Evolutionary conservation across 1,140 invertebrate species (phyloP).

Genomic region (Capitella teleta): DNA sequence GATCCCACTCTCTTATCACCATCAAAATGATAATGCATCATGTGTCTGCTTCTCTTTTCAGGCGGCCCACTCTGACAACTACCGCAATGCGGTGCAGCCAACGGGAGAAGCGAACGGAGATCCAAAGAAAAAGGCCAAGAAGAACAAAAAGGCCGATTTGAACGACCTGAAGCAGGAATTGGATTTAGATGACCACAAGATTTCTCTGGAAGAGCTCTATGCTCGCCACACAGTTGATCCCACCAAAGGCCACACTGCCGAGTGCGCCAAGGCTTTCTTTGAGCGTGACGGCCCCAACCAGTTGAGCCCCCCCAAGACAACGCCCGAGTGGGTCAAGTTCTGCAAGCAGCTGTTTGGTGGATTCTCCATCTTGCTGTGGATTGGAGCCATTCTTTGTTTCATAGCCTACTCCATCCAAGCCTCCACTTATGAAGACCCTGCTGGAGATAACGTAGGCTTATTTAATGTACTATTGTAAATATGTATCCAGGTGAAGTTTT

Average conservation of each 20-base stretch:
- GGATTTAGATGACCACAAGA: too few species aligned
- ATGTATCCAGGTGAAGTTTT: too few species aligned
- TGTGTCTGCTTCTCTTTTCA: too few species aligned
- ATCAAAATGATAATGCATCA: too few species aligned
- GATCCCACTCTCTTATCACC: too few species aligned
- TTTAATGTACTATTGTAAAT: too few species aligned
- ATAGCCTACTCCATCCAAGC: slow-evolving; percentile 91
- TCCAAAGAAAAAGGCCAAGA: slow-evolving; percentile 47
- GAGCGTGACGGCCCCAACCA: slow-evolving; percentile 90
- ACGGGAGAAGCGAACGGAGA: slow-evolving; percentile 17
- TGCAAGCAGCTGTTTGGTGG: slow-evolving; percentile 95
- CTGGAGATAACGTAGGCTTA: slow-evolving; percentile 73
- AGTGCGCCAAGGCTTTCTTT: slow-evolving; percentile 82
- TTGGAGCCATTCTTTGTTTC: slow-evolving; percentile 92
- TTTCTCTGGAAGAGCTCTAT: too few species aligned
- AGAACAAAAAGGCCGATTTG: slow-evolving; percentile 10
- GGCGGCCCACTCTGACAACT: slow-evolving; percentile 34
- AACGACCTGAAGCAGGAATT: slow-evolving; percentile 13
- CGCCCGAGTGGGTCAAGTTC: slow-evolving; percentile 97
- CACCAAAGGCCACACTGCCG: slow-evolving; percentile 85
- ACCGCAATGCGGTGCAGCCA: slow-evolving; percentile 32
- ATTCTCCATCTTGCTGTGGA: slow-evolving; percentile 91
- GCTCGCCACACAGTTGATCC: too few species aligned
- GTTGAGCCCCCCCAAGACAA: slow-evolving; percentile 82
- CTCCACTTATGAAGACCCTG: slow-evolving; percentile 71